Conservation (phyloP, 35 echinoderm and acorn worm genomes). For the Lytechinus pictus region DNA sequence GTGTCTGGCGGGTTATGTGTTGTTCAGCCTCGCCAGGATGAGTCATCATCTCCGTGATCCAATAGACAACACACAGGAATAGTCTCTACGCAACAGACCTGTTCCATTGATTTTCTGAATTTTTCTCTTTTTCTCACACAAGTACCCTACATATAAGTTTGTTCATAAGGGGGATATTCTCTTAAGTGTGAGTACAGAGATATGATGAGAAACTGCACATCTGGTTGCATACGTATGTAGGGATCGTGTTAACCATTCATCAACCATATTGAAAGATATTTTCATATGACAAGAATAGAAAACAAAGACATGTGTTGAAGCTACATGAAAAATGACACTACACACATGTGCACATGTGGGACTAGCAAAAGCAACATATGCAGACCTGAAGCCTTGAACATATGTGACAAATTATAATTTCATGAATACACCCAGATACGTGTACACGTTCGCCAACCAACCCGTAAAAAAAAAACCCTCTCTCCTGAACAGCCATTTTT, state of each 20-base stretch:
- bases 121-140: too few species aligned
- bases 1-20: neutral
- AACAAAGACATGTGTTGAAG: neutral
- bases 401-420: neutral
- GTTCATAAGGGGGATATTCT: neutral
- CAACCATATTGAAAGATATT: neutral
- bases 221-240: neutral
- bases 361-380: neutral
- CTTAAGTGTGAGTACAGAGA: neutral
- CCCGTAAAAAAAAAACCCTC: too few species aligned
- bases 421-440: neutral
- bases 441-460: neutral
- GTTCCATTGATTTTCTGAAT: neutral
- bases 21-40: neutral
- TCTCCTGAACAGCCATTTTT: too few species aligned
- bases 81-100: neutral
- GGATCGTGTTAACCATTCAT: neutral
- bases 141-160: neutral
- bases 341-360: conserved; percentile 7
- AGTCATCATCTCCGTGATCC: neutral
- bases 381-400: too few species aligned
- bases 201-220: neutral
- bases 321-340: neutral
- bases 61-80: neutral
- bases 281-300: neutral